A percentile compares a stretch with the other conserved stretches of the same genome.
Conservation (phyloP, 2,888 invertebrate species). For the Apodemia hepburni region DNA sequence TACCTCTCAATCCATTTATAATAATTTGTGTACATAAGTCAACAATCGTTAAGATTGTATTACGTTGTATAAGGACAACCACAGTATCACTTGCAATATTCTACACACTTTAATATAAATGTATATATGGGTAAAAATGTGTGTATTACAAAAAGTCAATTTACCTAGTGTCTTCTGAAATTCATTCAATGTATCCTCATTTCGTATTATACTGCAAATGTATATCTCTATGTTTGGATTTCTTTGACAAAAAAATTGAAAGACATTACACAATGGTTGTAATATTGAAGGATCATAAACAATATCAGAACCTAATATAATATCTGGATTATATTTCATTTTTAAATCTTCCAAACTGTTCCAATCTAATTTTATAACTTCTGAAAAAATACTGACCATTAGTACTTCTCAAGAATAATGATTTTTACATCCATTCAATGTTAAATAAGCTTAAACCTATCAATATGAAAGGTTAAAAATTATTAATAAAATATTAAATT, state of each 20-base stretch:
- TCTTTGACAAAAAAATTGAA: conserved; percentile 44
- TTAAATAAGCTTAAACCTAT: too few relatives aligned
- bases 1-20: too few relatives aligned
- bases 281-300: conserved; percentile 66
- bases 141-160: neutral
- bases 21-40: too few relatives aligned
- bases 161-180: conserved; percentile 81
- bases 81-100: too few relatives aligned
- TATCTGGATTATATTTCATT: neutral
- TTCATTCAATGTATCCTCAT: conserved; percentile 79
- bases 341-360: neutral
- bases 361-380: neutral
- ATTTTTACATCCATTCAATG: too few relatives aligned
- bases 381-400: neutral
- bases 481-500: too few relatives aligned
- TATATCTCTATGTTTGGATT: conserved; percentile 52
- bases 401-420: too few relatives aligned
- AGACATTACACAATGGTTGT: conserved; percentile 49
- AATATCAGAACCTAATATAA: conserved; percentile 54
- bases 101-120: too few relatives aligned
- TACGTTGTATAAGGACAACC: too few relatives aligned
- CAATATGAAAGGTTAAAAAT: too few relatives aligned
- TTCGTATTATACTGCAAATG: conserved; percentile 77
- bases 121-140: too few relatives aligned
- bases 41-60: too few relatives aligned